Evolutionary conservation across 1,140 invertebrate genomes (phyloP), one percentile per base, ranked within the genome.

Genomic region (Portunus trituberculatus): DNA sequence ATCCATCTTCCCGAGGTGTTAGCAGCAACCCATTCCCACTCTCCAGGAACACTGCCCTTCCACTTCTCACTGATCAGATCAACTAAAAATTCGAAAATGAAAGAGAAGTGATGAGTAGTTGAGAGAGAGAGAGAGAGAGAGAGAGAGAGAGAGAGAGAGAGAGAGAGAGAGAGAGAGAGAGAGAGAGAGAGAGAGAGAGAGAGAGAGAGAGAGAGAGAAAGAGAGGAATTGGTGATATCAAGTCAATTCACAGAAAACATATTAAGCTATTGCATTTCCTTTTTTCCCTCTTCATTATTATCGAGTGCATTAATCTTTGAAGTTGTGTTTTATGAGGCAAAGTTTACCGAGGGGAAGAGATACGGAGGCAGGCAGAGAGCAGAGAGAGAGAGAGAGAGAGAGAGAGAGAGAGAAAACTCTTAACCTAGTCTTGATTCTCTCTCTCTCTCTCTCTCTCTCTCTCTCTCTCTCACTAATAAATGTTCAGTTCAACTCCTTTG

Each of bases 321-420:
- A 76, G 67, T 76, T 76, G 67, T 76, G 67, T n/a, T 76, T 76
- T 76, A 76, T 76, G 67, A 76, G 67, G 67, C 67, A 76, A 76
- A 76, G 67, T 76, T 76, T 76, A 76, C 67, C 12, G 67, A n/a
- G 67, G 25, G 67, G 67, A 76, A 76, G n/a, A 76, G 67, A 76
- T 76, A 76, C 67, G 67, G 67, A 76, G 67, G 20, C 20, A 12
- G 20, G 67, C 20, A 12, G 25, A 76, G 20, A 25, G 67, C n/a
- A 0, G 67, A 76, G 67, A 76, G 67, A 76, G 67, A 76, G 67
- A 76, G 67, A 76, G 67, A 76, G 67, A 76, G 67, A 76, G 67
- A 76, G 67, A 76, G 67, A 76, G 52, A 59, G 52, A 59, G 52
- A 59, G 52, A 59, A 10, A 59, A 10, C 6, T 39, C 39, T 39